Evolutionary conservation across 2,797 vertebrate genomes (phyloP).

Genomic region (Pseudochromis fuscus): DNA sequence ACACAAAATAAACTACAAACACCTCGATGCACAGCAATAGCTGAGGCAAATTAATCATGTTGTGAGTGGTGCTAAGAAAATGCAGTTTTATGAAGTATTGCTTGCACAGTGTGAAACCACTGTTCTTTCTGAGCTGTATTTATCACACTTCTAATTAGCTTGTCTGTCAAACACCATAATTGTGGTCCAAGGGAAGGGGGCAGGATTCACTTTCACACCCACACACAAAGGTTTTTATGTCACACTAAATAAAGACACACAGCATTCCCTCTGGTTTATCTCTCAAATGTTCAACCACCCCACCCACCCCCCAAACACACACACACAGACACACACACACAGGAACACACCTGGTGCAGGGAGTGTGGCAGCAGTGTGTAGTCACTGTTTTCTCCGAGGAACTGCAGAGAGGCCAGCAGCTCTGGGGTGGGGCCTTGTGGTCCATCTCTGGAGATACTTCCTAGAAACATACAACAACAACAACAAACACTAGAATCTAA

Average conservation of each 20-base stretch:
- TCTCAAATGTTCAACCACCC: conserved; percentile 15
- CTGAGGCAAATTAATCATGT: conserved; percentile 34
- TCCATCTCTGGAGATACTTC: conserved; percentile 44
- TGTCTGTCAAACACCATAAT: conserved; percentile 31
- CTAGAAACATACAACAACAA: conserved; percentile 69
- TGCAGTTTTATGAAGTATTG: neutral
- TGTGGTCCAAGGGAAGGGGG: conserved; percentile 9
- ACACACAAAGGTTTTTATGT: conserved; percentile 17
- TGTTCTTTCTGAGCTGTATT: conserved; percentile 15
- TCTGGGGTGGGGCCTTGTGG: conserved; percentile 67
- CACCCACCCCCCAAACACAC: conserved; percentile 6
- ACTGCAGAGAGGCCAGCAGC: conserved; percentile 81
- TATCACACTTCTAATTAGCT: conserved; percentile 47
- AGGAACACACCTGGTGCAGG: conserved; percentile 84
- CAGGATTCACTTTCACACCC: conserved; percentile 11
- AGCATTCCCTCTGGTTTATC: conserved; percentile 39
- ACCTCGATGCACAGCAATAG: neutral
- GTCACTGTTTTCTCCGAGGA: conserved; percentile 80
- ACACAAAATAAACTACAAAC: conserved; percentile 35
- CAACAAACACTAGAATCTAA: conserved; percentile 23
- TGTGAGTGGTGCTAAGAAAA: conserved; percentile 14
- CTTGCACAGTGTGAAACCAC: conserved; percentile 1
- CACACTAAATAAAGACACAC: conserved; percentile 50
- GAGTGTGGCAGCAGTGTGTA: conserved; percentile 84
- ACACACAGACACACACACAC: conserved; percentile 7